Base-by-base conservation (phyloP, 2,888 invertebrate genomes). In the Gisinianus flammeolus region DNA sequence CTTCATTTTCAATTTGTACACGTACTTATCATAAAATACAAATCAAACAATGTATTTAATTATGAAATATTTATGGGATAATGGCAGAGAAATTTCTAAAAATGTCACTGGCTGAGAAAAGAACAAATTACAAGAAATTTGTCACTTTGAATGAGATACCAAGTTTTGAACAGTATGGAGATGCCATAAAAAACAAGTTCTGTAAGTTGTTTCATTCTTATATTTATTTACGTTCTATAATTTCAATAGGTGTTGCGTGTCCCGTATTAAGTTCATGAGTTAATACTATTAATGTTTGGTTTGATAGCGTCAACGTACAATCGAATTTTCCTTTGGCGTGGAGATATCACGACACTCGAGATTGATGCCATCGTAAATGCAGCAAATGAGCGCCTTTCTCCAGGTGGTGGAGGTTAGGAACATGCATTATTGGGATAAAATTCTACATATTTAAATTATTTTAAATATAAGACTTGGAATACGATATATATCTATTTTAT, bases 331-430 rank as follows among this genome's bases (percentile, higher is more conserved):
- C 58, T 84, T 79, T 93, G 91, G 88, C 88, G 88, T 86, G 95
- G 95, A 1, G 95, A 96, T 86, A 95, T 97, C 30, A 96, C 95
- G 0, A 89, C 89, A 72, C 88, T 97, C 67, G 93, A 94, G 89
- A 90, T 96, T 78, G 95, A 95, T 88, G 93, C 92, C 0, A 94
- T 96, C 84, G 95, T 95, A 0, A 96, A 96, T 89, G 96, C 96
- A 52, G 96, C 96, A 0, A 96, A 96, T 87, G 90, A 90, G 0
- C 87, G 87, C 26, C 88, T 96, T 62, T 86, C 90, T 68, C 94
- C 94, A 8, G 96, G 96, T 30, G 95, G 95, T 33, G 95, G 96
- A 81, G 84, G 84, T 83, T 54, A 31, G 24, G 10, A 6, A 72
- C 4, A n/a, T 35, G 6, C n/a, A n/a, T 58, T 22, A 58, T 5